Evolutionary conservation across 2,797 vertebrate species (phyloP), one percentile per base, ranked within the genome.

Genomic region (Protosalanx chinensis): DNA sequence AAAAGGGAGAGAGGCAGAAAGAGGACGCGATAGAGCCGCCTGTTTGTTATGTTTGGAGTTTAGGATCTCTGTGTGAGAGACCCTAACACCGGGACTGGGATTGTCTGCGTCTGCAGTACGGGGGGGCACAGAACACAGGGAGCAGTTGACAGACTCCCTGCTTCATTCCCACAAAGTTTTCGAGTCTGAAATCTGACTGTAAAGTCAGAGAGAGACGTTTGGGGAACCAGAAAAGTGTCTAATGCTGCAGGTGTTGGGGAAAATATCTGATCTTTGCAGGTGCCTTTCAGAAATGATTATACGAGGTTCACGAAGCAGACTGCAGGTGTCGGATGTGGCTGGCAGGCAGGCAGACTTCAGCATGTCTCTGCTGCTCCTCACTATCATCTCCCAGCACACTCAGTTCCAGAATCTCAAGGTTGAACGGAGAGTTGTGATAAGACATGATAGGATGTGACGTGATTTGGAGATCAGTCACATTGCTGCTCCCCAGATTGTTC

Each of bases 271-370:
- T 12, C 13, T 46, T 46, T 13, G 10, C 10, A 16, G 76, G 81
- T 76, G 64, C 81, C 76, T 81, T 82, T 82, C 75, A 83, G 61
- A 71, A 74, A 64, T 30, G 68, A 78, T 76, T 72, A 75, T 76
- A 71, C 72, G 3, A n/a, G 37, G 30, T 61, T 57, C 18, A 29
- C 57, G 13, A 46, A 35, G 46, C 58, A 18, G 61, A 77, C 84
- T 78, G 84, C 87, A 88, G 85, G 88, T 89, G 84, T 73, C 78
- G 66, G n/a, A 61, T 61, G 72, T 64, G 79, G 76, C 88, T 74
- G 64, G n/a, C 77, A 82, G 83, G 74, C 72, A 70, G 70, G 61
- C 56, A 63, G 74, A 72, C 66, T 4, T 59, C 77, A 73, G 62
- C 70, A 6, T 0, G 67, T 85, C 81, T 51, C 7, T 76, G 75